Evolutionary conservation across 2,888 invertebrate species (phyloP), one percentile per base, ranked within the genome.

Genomic region (Eudemis profundana): DNA sequence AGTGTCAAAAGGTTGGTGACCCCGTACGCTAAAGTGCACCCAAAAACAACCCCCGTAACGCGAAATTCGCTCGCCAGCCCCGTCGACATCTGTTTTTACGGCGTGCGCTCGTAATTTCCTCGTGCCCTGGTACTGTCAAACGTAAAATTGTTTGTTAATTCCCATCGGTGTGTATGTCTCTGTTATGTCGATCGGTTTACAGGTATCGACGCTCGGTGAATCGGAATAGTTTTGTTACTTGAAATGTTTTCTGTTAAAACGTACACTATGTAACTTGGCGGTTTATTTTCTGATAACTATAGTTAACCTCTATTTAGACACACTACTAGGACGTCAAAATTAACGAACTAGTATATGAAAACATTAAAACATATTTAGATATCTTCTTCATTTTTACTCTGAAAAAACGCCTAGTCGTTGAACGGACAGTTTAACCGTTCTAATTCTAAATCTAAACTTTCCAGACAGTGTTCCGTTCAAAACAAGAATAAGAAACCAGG

Each of bases 1-100:
- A 86, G 89, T 91, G 91, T 89, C 91, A 91, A 88, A 91, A 91
- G 91, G 91, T 91, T 90, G 86, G 91, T 91, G 89, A 89, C 81
- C 86, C 78, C 82, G 81, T 83, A 84, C 73, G 71, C 79, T 70
- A 85, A 89, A 85, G 77, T 76, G 76, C 73, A 81, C 85, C 82
- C 77, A 80, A 82, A 79, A 61, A 47, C 72, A 44, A 68, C 72
- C 73, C 72, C 53, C 49, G 49, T 74, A 82, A 68, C 77, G 78
- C 71, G 74, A 67, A 65, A 67, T 78, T 79, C 79, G 64, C 73
- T 67, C 72, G 68, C 76, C 68, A 66, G 66, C 65, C 72, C 50
- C 66, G 59, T 68, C 70, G 72, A 80, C 77, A 77, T 81, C 75
- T 74, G 77, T 68, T 73, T 68, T 73, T 70, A 69, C 72, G 71